Evolutionary conservation across 2,888 invertebrate species (phyloP), one percentile per base, ranked within the genome.

Genomic region (Sclerodermus sp.): DNA sequence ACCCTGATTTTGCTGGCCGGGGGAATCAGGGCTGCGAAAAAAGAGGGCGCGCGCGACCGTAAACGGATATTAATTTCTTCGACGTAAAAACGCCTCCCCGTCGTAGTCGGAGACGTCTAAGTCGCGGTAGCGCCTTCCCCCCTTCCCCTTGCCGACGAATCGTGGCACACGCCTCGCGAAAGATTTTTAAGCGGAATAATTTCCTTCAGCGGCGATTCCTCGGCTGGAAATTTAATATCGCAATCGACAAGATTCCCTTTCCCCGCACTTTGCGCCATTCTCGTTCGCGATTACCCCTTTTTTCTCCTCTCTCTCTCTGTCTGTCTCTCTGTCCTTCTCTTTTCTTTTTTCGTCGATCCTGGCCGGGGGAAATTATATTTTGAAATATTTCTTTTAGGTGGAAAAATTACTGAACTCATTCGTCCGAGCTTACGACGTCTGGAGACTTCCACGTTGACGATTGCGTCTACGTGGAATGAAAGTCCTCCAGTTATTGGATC

Each of bases 171-270:
- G 3, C 23, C 23, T 23, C 23, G 23, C 23, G 12, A 31, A 3
- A n/a, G 15, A 39, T 17, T 41, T 34, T 39, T 31, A 50, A 30
- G 15, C 16, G 45, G 30, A 47, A 55, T 39, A 47, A 58, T 52
- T 42, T 42, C 32, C 17, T n/a, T 40, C 32, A 1, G 23, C 10
- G n/a, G 34, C n/a, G 38, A 47, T 51, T 49, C 36, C 49, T 42
- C 47, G 29, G 2, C 38, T 29, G 47, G 18, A 41, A 56, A 58
- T 54, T 57, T 52, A 54, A 52, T 57, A 52, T 54, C 31, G 32
- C 37, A 39, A 51, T 54, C 39, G 46, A n/a, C 15, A 30, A 36
- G 18, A 52, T 45, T 47, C 45, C 12, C 43, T 36, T 9, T 15
- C 18, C 12, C 8, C 43, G 23, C 8, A 14, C 37, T 45, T 10